Conservation (phyloP, 2,797 vertebrate species). For the Lateolabrax maculatus region DNA sequence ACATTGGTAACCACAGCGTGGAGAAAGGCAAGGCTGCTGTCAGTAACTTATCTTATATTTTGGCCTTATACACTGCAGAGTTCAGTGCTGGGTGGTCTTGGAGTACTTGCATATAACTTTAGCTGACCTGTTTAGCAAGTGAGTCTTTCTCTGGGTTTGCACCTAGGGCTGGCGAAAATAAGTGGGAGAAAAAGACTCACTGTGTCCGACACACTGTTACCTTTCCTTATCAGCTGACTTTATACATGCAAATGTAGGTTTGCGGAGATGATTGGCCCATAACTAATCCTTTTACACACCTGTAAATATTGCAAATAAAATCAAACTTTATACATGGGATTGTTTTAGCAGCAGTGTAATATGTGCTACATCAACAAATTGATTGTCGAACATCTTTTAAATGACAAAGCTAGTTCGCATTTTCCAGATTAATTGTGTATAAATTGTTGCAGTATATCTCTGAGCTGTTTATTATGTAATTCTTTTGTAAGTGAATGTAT, state of each 20-base stretch:
- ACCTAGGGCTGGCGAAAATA: neutral
- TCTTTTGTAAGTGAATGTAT: neutral
- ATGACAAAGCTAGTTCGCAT: neutral
- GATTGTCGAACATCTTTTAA: neutral
- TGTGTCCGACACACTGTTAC: neutral
- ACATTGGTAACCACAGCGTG: conserved; percentile 1
- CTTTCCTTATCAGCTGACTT: neutral
- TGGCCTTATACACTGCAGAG: conserved; percentile 13
- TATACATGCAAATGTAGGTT: neutral
- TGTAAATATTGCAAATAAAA: neutral
- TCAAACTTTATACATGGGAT: neutral
- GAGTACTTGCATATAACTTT: conserved; percentile 9
- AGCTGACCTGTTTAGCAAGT: conserved; percentile 18
- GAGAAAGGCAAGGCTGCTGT: conserved; percentile 23
- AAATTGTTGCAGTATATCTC: neutral
- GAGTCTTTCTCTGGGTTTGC: neutral
- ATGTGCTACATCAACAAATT: neutral
- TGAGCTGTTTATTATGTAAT: neutral
- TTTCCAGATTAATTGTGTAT: neutral
- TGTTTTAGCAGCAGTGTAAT: neutral
- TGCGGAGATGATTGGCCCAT: neutral
- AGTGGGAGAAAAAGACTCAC: neutral
- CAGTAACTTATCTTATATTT: conserved; percentile 38
- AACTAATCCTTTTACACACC: neutral
- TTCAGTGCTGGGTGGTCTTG: conserved; percentile 18